These are phyloP conservation scores for Nibea coibor DNA, from an alignment of 2,113 vertebrate genomes.

Conservation along the genomic window DNA sequence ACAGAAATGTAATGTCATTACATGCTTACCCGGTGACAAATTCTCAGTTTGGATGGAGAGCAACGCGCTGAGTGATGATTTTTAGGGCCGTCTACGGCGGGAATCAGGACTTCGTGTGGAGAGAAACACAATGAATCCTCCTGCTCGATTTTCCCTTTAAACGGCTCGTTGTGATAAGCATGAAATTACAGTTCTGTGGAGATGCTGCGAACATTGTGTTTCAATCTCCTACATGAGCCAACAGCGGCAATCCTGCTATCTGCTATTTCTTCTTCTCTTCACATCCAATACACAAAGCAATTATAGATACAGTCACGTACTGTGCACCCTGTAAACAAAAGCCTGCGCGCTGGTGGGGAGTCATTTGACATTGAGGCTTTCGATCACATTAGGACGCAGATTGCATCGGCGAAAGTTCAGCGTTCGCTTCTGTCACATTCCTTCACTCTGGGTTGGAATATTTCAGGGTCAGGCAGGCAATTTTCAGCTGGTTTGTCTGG, in stretches of 20 bases:
- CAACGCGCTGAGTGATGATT: constrained; percentile 16
- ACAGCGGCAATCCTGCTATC: constrained; percentile 19
- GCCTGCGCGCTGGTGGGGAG: constrained; percentile 13
- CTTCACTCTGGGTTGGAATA: constrained; percentile 16
- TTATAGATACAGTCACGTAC: constrained; percentile 56
- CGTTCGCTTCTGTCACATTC: constrained; percentile 28
- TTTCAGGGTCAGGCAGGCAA: constrained; percentile 31
- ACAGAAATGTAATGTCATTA: constrained; percentile 69
- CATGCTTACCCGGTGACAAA: constrained; percentile 59
- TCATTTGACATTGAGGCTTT: constrained; percentile 58
- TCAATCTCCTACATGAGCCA: constrained; percentile 40
- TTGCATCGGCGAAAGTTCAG: constrained; percentile 41
- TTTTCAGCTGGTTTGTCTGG: constrained; percentile 20
- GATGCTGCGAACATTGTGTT: constrained; percentile 45
- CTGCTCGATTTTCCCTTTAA: constrained; percentile 44
- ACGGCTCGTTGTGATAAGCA: constrained; percentile 48
- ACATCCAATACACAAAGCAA: constrained; percentile 67
- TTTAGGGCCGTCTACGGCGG: not conserved
- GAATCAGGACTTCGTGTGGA: constrained; percentile 24
- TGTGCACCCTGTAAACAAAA: constrained; percentile 24
- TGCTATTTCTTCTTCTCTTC: constrained; percentile 46
- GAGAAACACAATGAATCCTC: constrained; percentile 38
- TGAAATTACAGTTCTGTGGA: constrained; percentile 64
- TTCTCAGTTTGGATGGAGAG: constrained; percentile 35
- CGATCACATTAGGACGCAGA: constrained; percentile 30